Base-by-base conservation (phyloP, 2,797 vertebrate species). In the Clarias platycephalus region DNA sequence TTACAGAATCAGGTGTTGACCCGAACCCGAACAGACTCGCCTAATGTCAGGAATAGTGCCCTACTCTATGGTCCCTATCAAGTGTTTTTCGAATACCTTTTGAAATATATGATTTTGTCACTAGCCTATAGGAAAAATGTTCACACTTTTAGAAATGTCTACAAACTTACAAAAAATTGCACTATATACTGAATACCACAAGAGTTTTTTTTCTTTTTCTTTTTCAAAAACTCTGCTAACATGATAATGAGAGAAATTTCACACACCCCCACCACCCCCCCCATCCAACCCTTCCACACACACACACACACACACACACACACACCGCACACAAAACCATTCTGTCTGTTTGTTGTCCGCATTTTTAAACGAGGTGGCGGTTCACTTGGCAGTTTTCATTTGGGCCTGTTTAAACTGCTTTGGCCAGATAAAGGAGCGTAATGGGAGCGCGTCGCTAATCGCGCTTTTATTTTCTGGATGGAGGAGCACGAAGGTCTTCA, bases 401-500 rank as follows among this genome's bases (percentile, higher is more conserved):
- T 86, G 62, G 31, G 53, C 62, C 81, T 75, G 83, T 86, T 86
- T 79, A 64, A 81, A 89, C 84, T 80, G 83, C 84, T 82, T 83
- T 82, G 88, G 80, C 85, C 85, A 86, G 89, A 88, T 90, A 90
- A 86, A 88, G 84, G 79, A 90, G 87, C 85, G 88, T 86, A 87
- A 90, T 89, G 80, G 88, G 87, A 87, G 80, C 67, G 83, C 82
- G 85, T 84, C 80, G 87, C 90, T 94, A 94, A 94, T 94, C 90
- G 93, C 93, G 86, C 60, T 83, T 90, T 93, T 94, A 94, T 94
- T 94, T 95, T 95, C 93, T 95, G 94, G 94, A 93, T 93, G 94
- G 94, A 87, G 90, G 89, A 93, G 89, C 91, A 92, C 88, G 87
- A 93, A 94, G 94, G 92, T 93, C 92, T 92, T 83, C 81, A 75